Percentiles rank a stretch among this genome's conserved stretches.
Conservation (phyloP, 2,888 invertebrate species). For the Ectemnius continuus region DNA sequence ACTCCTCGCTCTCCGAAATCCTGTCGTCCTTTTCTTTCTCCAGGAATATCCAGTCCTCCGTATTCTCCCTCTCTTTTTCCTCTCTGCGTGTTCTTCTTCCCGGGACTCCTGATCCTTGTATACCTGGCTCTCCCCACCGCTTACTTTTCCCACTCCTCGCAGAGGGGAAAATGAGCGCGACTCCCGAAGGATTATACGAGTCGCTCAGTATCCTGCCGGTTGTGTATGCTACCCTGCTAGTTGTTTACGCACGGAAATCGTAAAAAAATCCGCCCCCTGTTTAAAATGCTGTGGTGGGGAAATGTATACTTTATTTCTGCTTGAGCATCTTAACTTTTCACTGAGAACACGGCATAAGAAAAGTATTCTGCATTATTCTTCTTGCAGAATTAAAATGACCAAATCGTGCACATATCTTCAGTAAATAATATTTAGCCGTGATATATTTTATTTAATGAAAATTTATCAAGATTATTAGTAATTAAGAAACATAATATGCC, state of each 20-base stretch:
- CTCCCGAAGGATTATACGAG: conserved; percentile 60
- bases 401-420: no score
- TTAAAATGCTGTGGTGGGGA: conserved; percentile 26
- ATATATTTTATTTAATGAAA: no score
- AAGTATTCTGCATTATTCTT: no score
- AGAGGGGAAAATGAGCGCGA: conserved; percentile 12
- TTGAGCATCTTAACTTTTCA: not conserved
- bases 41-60: not conserved
- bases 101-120: not conserved
- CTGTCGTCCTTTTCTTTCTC: not conserved
- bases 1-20: not conserved
- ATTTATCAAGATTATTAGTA: no score
- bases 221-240: conserved; percentile 74
- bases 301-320: not conserved
- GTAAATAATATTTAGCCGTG: no score
- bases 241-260: conserved; percentile 74
- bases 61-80: not conserved
- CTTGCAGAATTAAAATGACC: no score
- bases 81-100: not conserved
- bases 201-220: conserved; percentile 54
- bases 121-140: not conserved
- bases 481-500: no score
- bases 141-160: conserved; percentile 1
- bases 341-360: no score
- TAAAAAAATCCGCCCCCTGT: conserved; percentile 63